Percentiles rank a stretch among this genome's conserved stretches.
These are phyloP conservation scores for Abscondita cerata DNA, from an alignment of 2,888 invertebrate species.

Conservation along the genomic window DNA sequence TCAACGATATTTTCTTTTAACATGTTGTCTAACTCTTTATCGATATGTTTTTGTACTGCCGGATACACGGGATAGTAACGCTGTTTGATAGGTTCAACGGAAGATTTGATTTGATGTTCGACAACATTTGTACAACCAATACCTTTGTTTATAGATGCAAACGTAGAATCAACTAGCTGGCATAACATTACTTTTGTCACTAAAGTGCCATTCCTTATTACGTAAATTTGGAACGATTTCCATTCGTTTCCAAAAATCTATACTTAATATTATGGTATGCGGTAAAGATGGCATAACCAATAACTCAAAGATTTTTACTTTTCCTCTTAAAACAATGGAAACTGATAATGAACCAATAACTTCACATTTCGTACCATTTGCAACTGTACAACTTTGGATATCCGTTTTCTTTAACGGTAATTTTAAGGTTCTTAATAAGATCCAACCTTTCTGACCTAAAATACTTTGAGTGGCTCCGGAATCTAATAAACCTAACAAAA, in stretches of 20 bases:
- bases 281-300: neutral
- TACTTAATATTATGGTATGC: neutral
- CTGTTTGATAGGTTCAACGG: too few relatives aligned
- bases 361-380: neutral
- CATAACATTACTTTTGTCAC: too few relatives aligned
- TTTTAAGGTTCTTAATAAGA: neutral
- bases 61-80: too few relatives aligned
- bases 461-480: neutral
- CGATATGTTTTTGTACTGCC: too few relatives aligned
- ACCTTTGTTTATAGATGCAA: too few relatives aligned
- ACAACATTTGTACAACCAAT: too few relatives aligned
- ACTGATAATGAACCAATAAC: neutral
- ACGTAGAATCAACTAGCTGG: too few relatives aligned
- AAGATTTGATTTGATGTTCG: too few relatives aligned
- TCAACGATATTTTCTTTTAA: too few relatives aligned
- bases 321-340: neutral
- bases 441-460: neutral
- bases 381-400: neutral
- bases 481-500: neutral
- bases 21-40: too few relatives aligned
- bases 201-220: neutral
- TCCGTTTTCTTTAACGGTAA: neutral
- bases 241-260: neutral
- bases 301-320: neutral
- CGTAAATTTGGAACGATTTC: neutral